Percentiles rank a stretch among this genome's conserved stretches.
Conservation (phyloP, 2,888 invertebrate species). For the Stenchaetothrips biformis region DNA sequence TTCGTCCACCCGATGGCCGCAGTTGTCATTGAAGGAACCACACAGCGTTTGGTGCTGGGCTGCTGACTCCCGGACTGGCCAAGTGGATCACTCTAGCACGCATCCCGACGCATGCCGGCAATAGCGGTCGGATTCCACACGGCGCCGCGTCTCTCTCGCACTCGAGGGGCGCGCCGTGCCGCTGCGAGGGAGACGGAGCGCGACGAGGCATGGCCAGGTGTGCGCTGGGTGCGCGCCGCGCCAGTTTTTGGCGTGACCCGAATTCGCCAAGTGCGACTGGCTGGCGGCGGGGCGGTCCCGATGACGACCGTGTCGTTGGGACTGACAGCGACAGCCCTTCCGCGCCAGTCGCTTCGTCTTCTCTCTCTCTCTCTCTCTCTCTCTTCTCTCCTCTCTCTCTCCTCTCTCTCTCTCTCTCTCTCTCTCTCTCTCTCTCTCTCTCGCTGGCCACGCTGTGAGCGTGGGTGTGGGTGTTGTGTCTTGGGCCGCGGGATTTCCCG, state of each 20-base stretch:
- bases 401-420: neutral
- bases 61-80: too few species aligned
- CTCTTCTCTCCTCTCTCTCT: too few species aligned
- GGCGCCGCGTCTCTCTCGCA: too few species aligned
- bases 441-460: neutral
- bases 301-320: neutral
- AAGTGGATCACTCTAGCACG: too few species aligned
- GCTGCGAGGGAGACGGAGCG: neutral
- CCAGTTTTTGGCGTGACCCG: neutral
- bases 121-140: too few species aligned
- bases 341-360: too few species aligned
- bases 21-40: neutral
- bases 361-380: too few species aligned
- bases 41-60: neutral
- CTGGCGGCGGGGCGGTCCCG: neutral
- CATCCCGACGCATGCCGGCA: too few species aligned
- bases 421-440: constrained; percentile 1
- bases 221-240: neutral
- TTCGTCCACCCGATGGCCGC: too few species aligned
- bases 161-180: neutral
- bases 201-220: neutral
- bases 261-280: neutral
- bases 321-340: neutral
- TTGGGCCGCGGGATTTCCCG: too few species aligned
- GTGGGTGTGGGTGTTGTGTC: too few species aligned